Conservation (phyloP, 37 sponge, comb jelly and placozoan species). For the Aphrocallistes beatrix region DNA sequence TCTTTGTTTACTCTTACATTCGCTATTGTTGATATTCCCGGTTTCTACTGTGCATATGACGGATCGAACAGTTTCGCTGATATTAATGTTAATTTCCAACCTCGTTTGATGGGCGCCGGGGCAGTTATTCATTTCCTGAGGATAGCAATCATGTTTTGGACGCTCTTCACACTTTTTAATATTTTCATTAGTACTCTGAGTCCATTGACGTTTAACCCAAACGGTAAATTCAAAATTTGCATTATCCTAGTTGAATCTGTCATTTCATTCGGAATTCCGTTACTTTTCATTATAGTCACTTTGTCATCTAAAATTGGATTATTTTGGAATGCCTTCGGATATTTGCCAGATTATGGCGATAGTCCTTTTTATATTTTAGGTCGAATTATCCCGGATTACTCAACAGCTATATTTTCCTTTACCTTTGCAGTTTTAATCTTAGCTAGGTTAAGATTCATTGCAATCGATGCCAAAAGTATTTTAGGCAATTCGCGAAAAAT, state of each 20-base stretch:
- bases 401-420: neutral
- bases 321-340: neutral
- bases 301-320: neutral
- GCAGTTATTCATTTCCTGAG: neutral
- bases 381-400: conserved; percentile 10
- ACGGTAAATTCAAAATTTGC: neutral
- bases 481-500: neutral
- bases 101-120: neutral
- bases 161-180: neutral
- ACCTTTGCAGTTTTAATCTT: neutral
- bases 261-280: neutral
- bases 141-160: conserved; percentile 11
- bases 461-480: neutral
- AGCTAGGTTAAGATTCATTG: neutral
- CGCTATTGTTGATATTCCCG: neutral
- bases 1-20: neutral
- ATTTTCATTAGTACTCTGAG: neutral
- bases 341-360: neutral
- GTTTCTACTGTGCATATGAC: neutral
- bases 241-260: neutral
- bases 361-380: neutral
- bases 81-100: neutral
- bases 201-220: neutral
- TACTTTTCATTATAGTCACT: neutral
- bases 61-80: neutral